phyloP scores from a whole-genome alignment of 2,113 vertebrate genomes.

The Callipepla squamata region DNA sequence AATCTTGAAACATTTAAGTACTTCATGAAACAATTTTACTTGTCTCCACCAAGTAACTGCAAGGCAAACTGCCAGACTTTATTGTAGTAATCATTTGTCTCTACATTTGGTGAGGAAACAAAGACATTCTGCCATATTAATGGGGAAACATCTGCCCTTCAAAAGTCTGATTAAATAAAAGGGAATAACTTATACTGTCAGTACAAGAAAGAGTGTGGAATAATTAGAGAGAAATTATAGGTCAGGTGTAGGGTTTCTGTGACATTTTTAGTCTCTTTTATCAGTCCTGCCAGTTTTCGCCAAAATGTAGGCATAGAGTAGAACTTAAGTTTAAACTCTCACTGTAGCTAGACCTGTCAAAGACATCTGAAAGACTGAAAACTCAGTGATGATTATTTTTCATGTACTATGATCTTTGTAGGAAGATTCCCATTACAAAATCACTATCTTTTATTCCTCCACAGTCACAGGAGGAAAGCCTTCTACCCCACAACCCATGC shows the following conservation, averaged over 20 bases:
- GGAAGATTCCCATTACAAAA: neutral
- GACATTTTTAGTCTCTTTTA: neutral
- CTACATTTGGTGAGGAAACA: slow-evolving; percentile 49
- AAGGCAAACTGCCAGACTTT: slow-evolving; percentile 53
- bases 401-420: neutral
- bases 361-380: neutral
- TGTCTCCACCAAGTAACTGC: neutral
- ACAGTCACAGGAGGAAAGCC: neutral
- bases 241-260: neutral
- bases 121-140: slow-evolving; percentile 59
- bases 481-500: neutral
- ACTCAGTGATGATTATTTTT: neutral
- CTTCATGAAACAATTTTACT: neutral
- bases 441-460: neutral
- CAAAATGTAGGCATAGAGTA: neutral
- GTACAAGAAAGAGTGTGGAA: neutral
- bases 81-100: slow-evolving; percentile 53
- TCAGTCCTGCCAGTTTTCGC: neutral
- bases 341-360: neutral
- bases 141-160: slow-evolving; percentile 62
- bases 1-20: slow-evolving; percentile 9
- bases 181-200: slow-evolving; percentile 51
- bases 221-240: slow-evolving; percentile 41
- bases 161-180: slow-evolving; percentile 56
- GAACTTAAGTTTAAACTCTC: neutral